phyloP scores from a whole-genome alignment of 2,113 vertebrate genomes.

The Trematocara macrostoma region DNA sequence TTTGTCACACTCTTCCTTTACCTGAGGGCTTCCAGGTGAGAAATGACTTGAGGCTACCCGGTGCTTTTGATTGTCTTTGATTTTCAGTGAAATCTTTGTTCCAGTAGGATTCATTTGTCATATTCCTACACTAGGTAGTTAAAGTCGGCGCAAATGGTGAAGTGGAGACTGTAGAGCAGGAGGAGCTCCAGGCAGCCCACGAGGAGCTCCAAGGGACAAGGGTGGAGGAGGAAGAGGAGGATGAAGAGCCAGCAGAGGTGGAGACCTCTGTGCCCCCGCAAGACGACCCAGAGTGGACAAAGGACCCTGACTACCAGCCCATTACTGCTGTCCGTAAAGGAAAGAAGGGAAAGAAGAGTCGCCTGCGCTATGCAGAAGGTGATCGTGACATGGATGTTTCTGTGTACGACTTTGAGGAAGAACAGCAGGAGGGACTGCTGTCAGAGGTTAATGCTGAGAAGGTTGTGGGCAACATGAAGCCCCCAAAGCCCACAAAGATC shows the following conservation, averaged over 20 bases:
- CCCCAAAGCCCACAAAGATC: conserved; percentile 98
- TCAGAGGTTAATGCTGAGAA: conserved; percentile 98
- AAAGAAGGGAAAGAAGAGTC: conserved; percentile 84
- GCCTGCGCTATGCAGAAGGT: conserved; percentile 92
- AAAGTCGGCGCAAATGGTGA: conserved; percentile 98
- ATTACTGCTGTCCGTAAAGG: conserved; percentile 28
- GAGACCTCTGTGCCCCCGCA: conserved; percentile 64
- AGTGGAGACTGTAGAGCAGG: conserved; percentile 96
- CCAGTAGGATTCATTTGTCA: neutral
- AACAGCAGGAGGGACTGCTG: conserved; percentile 95
- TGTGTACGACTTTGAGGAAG: conserved; percentile 98
- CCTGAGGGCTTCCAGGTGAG: conserved; percentile 92
- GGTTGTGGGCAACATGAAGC: conserved; percentile 98
- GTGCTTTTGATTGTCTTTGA: neutral
- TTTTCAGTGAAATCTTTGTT: neutral
- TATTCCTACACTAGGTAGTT: conserved; percentile 76
- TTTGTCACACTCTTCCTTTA: conserved; percentile 95
- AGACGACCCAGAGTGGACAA: conserved; percentile 89
- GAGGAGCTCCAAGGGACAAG: conserved; percentile 54
- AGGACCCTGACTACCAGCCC: conserved; percentile 96
- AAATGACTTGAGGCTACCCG: neutral
- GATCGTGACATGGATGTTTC: conserved; percentile 97
- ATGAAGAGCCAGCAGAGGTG: conserved; percentile 38
- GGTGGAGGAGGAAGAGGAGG: conserved; percentile 73
- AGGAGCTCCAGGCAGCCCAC: conserved; percentile 68